phyloP scores from a whole-genome alignment of 2,113 vertebrate genomes.

The Anser cygnoides region DNA sequence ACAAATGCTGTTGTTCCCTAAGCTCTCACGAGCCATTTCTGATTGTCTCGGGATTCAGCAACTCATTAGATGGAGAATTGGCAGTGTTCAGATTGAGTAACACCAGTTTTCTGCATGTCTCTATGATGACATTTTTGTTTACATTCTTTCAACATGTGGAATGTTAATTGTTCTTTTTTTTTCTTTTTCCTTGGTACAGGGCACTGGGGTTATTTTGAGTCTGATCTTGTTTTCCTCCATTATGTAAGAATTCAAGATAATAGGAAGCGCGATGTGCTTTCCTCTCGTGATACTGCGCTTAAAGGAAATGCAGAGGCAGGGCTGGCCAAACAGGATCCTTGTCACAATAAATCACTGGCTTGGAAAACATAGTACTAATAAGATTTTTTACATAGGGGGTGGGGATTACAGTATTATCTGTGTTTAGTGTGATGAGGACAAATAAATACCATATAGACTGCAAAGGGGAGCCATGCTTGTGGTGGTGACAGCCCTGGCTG shows the following conservation, averaged over 20 bases:
- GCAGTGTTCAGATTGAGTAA: background rate
- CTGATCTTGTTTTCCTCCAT: background rate
- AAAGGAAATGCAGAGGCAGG: background rate
- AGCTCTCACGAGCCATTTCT: background rate
- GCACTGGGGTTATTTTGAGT: slow-evolving; percentile 17
- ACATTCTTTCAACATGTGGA: slow-evolving; percentile 62
- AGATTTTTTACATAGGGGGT: background rate
- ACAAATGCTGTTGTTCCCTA: slow-evolving; percentile 37
- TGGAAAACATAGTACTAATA: background rate
- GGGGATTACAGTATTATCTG: background rate
- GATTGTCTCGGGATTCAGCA: slow-evolving; percentile 30
- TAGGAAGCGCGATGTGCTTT: slow-evolving; percentile 22
- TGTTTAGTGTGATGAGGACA: background rate
- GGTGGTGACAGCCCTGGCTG: background rate
- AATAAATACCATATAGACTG: background rate
- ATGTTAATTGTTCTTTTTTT: slow-evolving; percentile 11
- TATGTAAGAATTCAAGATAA: slow-evolving; percentile 16
- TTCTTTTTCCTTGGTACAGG: background rate
- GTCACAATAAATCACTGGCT: background rate
- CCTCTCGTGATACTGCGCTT: background rate
- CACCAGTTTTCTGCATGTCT: slow-evolving; percentile 50
- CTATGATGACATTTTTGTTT: slow-evolving; percentile 45
- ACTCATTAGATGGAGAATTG: slow-evolving; percentile 47
- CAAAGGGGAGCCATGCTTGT: background rate
- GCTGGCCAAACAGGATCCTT: background rate